Evolutionary conservation across 2,113 vertebrate species (phyloP), one percentile per base, ranked within the genome.

Genomic region (Merops nubicus): DNA sequence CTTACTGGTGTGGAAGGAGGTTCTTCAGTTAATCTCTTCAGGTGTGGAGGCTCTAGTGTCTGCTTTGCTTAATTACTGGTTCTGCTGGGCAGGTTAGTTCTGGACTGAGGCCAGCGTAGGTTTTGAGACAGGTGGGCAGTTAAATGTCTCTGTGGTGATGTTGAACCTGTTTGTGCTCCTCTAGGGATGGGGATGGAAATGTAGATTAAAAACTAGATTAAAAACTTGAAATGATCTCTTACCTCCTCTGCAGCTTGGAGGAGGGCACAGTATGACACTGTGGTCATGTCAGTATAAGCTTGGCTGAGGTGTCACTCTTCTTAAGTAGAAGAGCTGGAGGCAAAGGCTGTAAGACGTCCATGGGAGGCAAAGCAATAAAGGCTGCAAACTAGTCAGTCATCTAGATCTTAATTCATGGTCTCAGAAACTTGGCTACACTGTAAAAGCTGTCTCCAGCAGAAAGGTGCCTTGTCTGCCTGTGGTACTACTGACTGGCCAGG

Each of bases 251-350:
- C 36, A 53, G 16, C 19, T 11, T 45, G 67, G 57, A 80, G 63
- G 19, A 65, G 25, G 21, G 45, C 43, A 45, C 28, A 9, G 0
- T 14, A 15, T 65, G 63, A n/a, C 17, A 2, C 50, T 48, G 6
- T 8, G 51, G 28, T 42, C 40, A 10, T 1, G 2, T 9, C 1
- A 12, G 28, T 1, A 2, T 18, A 13, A 54, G 2, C 25, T 15
- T 74, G 60, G 42, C 36, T 88, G 51, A 33, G 18, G 2, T 70
- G 51, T n/a, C 34, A 2, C 36, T 56, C 11, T 12, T 47, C 12
- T 26, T n/a, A 1, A 18, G 50, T 17, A 9, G 50, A 57, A 77
- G 77, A 73, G 15, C 50, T 81, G 69, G 62, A 77, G 73, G 60
- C n/a, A 57, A 38, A 70, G 22, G n/a, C 60, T 69, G 0, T 76